Evolutionary conservation across 2,888 invertebrate genomes (phyloP), one percentile per base, ranked within the genome.

Genomic region (Morinoia aosen): DNA sequence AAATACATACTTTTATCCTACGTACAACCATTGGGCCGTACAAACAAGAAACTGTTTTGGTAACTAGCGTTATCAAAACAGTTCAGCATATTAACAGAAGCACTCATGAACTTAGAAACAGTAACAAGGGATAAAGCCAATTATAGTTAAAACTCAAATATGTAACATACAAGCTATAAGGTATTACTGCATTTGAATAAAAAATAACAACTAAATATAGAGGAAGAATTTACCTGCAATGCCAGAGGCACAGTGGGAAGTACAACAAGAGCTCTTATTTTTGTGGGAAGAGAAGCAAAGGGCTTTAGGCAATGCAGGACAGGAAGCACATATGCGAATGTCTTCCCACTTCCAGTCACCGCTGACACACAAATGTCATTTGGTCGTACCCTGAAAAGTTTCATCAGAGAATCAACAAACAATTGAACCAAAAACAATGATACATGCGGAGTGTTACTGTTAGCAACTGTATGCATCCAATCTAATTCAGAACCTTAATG

Each of bases 281-380:
- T 98, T 48, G 56, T 95, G 19, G 95, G 39, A 95, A 98, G 98
- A 8, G 98, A 98, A 58, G 98, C 97, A 96, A 98, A 97, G 95
- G 97, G 58, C 39, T 76, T 90, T 19, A 97, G 93, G 25, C 98
- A 98, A 97, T 99, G 98, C 88, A 99, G 97, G 94, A 99, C 98
- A 14, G 99, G 99, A 96, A 99, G 97, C 95, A 98, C 99, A 98
- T 99, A 99, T 7, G 99, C 98, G 96, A 99, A 97, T 0, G 99
- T 99, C 98, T 99, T 99, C 48, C 99, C 99, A 97, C 99, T 99
- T 40, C 99, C 99, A 3, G 99, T 99, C 0, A 99, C 99, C 40
- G 99, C 99, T 91, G 99, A 99, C 58, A 99, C 99, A 97, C 99
- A 99, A 95, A 99, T 98, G 97, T 99, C 99, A 97, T 98, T 98